Evolutionary conservation across 2,797 vertebrate genomes (phyloP).

Genomic region (Sarcophilus harrisii): DNA sequence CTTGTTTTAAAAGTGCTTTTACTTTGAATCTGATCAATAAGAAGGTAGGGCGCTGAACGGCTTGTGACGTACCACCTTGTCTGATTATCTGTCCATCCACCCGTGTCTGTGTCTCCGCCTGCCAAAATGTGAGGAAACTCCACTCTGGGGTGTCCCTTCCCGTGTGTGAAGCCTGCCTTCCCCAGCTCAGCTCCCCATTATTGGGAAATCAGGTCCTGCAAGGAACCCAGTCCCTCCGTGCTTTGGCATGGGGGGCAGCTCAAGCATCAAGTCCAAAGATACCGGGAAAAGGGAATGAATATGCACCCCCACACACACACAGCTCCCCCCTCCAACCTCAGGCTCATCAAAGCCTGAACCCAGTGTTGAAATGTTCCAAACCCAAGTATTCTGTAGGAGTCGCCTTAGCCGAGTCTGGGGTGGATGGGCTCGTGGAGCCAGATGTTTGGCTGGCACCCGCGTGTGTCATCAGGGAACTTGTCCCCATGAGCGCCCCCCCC

Average conservation of each 20-base stretch:
- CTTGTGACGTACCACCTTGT: neutral
- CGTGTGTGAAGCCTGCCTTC: neutral
- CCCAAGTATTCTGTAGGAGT: slow-evolving; percentile 70
- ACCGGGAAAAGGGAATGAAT: slow-evolving; percentile 13
- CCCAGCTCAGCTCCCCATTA: neutral
- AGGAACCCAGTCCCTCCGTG: neutral
- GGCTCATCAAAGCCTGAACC: slow-evolving; percentile 63
- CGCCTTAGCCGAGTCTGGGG: slow-evolving; percentile 35
- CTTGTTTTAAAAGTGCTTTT: slow-evolving; percentile 30
- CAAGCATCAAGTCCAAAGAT: slow-evolving; percentile 16
- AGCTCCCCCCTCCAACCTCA: neutral
- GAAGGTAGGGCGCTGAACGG: slow-evolving; percentile 21
- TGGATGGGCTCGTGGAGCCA: slow-evolving; percentile 36
- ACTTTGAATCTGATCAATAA: neutral
- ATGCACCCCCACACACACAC: neutral
- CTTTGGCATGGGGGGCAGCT: neutral
- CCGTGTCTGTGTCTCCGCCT: neutral
- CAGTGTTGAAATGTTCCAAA: slow-evolving; percentile 71
- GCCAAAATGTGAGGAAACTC: neutral
- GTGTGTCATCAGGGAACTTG: slow-evolving; percentile 50
- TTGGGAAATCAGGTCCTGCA: slow-evolving; percentile 4
- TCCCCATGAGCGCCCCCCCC: slow-evolving; percentile 18
- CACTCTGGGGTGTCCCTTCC: neutral
- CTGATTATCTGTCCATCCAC: neutral
- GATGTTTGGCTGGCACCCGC: slow-evolving; percentile 17